Conservation (phyloP, 2,113 vertebrate species). For the Salvelinus fontinalis region DNA sequence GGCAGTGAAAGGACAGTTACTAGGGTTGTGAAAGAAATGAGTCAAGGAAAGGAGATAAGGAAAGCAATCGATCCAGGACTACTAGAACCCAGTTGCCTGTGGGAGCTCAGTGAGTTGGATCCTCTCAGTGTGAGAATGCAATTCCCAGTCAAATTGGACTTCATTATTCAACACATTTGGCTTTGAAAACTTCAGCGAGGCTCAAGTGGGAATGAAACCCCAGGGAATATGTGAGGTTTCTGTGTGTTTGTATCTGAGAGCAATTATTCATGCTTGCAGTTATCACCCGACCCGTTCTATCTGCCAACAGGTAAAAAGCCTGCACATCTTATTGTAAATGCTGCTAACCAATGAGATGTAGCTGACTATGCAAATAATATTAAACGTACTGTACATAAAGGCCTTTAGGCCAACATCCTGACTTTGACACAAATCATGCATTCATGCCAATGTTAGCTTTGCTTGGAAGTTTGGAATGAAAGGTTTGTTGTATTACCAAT, state of each 20-base stretch:
- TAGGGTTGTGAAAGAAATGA: background rate
- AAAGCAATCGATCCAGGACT: background rate
- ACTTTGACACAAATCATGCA: too few relatives aligned
- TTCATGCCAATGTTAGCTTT: too few relatives aligned
- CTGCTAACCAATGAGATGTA: background rate
- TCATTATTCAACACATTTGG: conserved; percentile 43
- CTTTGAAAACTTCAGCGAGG: conserved; percentile 36
- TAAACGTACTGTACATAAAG: too few relatives aligned
- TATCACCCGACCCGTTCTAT: conserved; percentile 39
- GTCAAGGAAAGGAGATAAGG: too few relatives aligned
- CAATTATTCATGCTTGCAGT: conserved; percentile 40
- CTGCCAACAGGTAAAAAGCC: conserved; percentile 25
- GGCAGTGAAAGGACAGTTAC: too few relatives aligned
- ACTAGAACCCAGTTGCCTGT: background rate
- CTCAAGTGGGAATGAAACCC: conserved; percentile 24
- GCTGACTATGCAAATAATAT: background rate
- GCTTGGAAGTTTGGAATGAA: too few relatives aligned
- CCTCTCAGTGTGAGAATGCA: background rate
- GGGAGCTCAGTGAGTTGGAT: background rate
- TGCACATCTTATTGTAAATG: conserved; percentile 16
- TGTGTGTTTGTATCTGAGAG: too few relatives aligned
- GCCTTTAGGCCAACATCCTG: too few relatives aligned
- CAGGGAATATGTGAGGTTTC: background rate
- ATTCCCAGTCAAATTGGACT: conserved; percentile 26
- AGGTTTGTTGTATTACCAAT: background rate